Conservation (phyloP, 2,113 vertebrate genomes). For the Poicephalus gulielmi region DNA sequence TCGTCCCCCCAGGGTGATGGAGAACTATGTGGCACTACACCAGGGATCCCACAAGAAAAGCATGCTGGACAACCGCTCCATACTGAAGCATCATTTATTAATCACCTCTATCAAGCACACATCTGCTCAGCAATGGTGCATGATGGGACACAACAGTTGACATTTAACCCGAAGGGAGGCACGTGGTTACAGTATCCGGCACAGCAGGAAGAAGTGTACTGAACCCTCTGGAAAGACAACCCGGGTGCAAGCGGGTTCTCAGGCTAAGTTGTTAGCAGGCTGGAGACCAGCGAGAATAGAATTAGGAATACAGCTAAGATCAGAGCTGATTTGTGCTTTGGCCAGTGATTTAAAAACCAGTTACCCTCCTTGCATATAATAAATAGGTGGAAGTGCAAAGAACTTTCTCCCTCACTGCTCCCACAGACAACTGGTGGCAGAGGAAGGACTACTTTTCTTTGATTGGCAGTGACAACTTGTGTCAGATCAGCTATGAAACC, state of each 20-base stretch:
- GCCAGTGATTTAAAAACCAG: not conserved
- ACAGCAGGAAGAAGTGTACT: not conserved
- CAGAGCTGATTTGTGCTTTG: not conserved
- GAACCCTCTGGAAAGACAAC: not conserved
- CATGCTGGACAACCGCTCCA: fast-evolving
- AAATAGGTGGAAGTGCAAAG: not conserved
- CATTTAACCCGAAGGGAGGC: not conserved
- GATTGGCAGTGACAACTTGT: not conserved
- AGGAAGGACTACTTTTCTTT: not conserved
- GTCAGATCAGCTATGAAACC: not conserved
- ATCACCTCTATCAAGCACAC: conserved; percentile 29
- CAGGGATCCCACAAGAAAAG: not conserved
- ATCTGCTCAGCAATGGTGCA: conserved; percentile 15
- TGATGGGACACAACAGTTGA: not conserved
- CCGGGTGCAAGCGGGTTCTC: not conserved
- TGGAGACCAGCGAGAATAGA: not conserved
- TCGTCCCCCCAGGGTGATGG: not conserved
- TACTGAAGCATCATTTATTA: conserved; percentile 51
- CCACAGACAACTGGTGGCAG: not conserved
- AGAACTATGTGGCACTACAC: fast-evolving
- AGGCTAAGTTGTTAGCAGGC: not conserved
- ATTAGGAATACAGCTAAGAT: not conserved
- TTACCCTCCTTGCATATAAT: not conserved
- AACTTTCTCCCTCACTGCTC: not conserved
- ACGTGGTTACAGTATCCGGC: not conserved